Base-by-base conservation (phyloP, 2,113 vertebrate species). In the Pungitius pungitius region DNA sequence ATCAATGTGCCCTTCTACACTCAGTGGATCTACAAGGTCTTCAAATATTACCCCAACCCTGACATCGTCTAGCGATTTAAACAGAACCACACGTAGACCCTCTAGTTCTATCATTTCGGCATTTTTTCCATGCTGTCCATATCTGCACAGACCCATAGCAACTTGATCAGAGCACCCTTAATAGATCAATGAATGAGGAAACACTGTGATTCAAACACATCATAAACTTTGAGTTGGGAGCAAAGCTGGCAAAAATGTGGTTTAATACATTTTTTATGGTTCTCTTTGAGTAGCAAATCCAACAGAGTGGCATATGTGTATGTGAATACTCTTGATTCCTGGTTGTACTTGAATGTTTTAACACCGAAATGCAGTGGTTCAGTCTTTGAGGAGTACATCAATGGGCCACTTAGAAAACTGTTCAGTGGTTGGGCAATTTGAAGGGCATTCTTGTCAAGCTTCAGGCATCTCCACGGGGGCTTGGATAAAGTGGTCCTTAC, bases 21-120 rank as follows among this genome's bases (percentile, higher is more conserved):
- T 4, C 94, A 95, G 73, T 99, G 98, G 98, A 98, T 99, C 92
- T 95, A 97, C 88, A 99, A 99, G 91, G 96, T 99, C 69, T 94
- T 91, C 89, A 91, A 43, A 77, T 75, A 92, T 39, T 93, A 94
- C 83, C 92, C 90, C 8, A 81, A 89, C 76, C 77, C 89, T 92
- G 56, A 75, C 22, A 54, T 14, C 12, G 12, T 54, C 12, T 54
- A 54, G 51, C 14, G 39, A 14, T 62, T 30, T 27, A 74, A 75
- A 54, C 20, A 66, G 27, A 59, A 66, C 30, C 26, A 22, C 69
- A 73, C 47, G 55, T 11, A 45, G 27, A 55, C 15, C 55, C 22
- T 75, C 42, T 61, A 55, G 47, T 75, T 73, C 30, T 73, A 58
- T 69, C 59, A 65, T 73, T 73, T 61, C 55, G 80, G 70, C 70